Conservation (phyloP, 2,113 vertebrate species). For the Ivindomyrus marchei region DNA sequence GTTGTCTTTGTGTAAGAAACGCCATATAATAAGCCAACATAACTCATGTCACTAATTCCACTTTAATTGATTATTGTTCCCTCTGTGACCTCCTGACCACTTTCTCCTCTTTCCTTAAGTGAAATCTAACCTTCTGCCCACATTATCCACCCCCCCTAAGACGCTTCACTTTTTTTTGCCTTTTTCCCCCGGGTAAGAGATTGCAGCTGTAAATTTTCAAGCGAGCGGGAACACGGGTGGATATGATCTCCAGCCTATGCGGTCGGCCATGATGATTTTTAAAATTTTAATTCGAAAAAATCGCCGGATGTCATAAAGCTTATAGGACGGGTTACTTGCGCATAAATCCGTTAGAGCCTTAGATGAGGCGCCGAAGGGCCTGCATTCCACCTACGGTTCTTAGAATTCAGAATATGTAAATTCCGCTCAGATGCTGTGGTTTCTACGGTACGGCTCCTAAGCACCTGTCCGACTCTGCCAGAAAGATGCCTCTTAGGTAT, state of each 20-base stretch:
- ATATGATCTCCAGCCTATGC: conserved; percentile 15
- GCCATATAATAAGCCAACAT: conserved; percentile 43
- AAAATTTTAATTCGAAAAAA: neutral
- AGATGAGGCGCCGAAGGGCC: neutral
- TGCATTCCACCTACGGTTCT: neutral
- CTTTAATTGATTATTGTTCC: conserved; percentile 54
- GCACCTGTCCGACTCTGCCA: neutral
- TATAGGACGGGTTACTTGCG: neutral
- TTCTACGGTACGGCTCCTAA: neutral
- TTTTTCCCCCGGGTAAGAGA: conserved; percentile 36
- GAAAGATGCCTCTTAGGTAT: neutral
- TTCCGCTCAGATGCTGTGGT: neutral
- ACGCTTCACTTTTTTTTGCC: conserved; percentile 45
- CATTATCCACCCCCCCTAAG: conserved; percentile 45
- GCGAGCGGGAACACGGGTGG: conserved; percentile 18
- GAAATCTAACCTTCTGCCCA: conserved; percentile 49
- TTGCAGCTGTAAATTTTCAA: conserved; percentile 43
- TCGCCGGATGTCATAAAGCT: neutral
- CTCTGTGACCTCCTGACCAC: conserved; percentile 38
- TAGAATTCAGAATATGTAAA: neutral
- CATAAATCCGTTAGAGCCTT: neutral
- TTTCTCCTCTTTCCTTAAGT: conserved; percentile 38
- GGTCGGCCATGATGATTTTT: neutral
- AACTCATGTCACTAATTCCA: conserved; percentile 46
- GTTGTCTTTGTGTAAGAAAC: neutral